phyloP scores from a whole-genome alignment of 2,113 vertebrate genomes.

The Chauna torquata region DNA sequence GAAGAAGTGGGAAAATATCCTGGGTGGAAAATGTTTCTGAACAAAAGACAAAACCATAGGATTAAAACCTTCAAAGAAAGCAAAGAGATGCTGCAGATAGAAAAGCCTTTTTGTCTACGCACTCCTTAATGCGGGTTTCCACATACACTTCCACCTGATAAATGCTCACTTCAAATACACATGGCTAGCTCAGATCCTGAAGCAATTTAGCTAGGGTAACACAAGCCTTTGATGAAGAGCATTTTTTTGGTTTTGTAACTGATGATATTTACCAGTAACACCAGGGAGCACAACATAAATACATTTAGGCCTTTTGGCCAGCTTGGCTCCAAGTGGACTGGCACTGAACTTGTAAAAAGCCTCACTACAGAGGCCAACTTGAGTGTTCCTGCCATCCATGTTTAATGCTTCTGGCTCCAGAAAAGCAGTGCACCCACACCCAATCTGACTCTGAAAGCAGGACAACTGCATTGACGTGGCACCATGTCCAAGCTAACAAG shows the following conservation, averaged over 20 bases:
- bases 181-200: not conserved
- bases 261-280: not conserved
- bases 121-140: not conserved
- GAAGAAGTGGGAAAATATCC: not conserved
- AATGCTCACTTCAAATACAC: not conserved
- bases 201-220: not conserved
- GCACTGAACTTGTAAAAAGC: not conserved
- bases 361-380: not conserved
- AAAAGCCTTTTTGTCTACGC: not conserved
- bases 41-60: not conserved
- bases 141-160: not conserved
- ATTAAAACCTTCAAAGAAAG: not conserved
- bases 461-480: not conserved
- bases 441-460: not conserved
- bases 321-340: not conserved
- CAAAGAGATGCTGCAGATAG: not conserved
- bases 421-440: not conserved
- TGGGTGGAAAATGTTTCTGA: not conserved
- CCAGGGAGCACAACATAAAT: not conserved
- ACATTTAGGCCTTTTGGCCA: not conserved
- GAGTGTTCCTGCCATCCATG: not conserved
- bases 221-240: not conserved
- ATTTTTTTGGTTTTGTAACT: rapidly evolving
- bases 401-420: not conserved
- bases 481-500: not conserved